Conservation (phyloP, 2,113 vertebrate genomes). For the Oncorhynchus keta region DNA sequence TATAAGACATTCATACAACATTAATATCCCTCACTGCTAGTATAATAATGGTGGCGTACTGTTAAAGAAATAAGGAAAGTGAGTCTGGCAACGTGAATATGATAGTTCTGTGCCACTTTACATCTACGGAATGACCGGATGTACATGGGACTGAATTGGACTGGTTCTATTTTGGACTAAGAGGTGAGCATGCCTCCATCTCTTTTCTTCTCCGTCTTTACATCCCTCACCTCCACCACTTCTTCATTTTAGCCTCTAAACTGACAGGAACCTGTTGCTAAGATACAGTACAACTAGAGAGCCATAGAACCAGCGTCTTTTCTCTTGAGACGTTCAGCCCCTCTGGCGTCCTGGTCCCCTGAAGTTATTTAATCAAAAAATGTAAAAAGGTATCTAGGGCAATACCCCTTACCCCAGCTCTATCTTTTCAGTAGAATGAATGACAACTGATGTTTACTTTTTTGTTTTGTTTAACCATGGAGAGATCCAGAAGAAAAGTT, state of each 20-base stretch:
- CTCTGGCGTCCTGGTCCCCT: background rate
- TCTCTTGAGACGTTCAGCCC: background rate
- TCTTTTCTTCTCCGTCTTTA: constrained; percentile 15
- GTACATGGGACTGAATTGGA: constrained; percentile 24
- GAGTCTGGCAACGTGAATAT: constrained; percentile 9
- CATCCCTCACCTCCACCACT: constrained; percentile 26
- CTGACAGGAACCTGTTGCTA: constrained; percentile 65
- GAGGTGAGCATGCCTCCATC: constrained; percentile 1
- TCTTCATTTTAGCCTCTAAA: constrained; percentile 42
- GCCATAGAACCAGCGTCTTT: background rate
- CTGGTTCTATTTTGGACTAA: constrained; percentile 8
- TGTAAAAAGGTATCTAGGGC: background rate
- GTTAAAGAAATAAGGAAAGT: background rate
- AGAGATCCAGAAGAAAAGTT: background rate
- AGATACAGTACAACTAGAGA: constrained; percentile 49
- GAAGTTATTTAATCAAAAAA: background rate
- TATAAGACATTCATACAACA: background rate
- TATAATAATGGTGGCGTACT: background rate
- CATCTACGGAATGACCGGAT: constrained; percentile 18
- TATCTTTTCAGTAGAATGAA: background rate
- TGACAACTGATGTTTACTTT: background rate
- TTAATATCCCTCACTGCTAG: background rate
- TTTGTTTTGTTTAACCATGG: background rate
- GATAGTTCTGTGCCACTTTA: constrained; percentile 16
- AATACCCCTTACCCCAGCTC: background rate